Percentiles rank a stretch among this genome's conserved stretches.
Evolutionary conservation across 2,113 vertebrate species (phyloP).

Genomic region (Tragelaphus scriptus): DNA sequence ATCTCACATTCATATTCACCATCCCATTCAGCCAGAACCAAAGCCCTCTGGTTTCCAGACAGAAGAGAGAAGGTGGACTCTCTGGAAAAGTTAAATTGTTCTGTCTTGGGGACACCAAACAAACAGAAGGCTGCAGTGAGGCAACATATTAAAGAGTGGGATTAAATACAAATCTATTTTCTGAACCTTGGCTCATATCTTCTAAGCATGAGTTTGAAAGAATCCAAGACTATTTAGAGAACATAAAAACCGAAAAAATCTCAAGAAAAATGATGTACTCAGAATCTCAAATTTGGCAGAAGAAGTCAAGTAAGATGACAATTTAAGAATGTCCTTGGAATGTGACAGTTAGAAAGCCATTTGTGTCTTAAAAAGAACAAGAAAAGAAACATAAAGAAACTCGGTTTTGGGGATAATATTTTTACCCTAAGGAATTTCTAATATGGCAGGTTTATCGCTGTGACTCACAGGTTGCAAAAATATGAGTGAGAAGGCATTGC

Average conservation of each 20-base stretch:
- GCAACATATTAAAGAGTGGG: neutral
- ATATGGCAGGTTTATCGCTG: neutral
- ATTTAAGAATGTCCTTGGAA: conserved; percentile 45
- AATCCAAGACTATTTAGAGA: conserved; percentile 49
- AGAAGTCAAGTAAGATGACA: conserved; percentile 42
- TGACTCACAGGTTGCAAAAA: conserved; percentile 25
- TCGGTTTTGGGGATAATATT: neutral
- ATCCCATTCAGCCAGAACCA: neutral
- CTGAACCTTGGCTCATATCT: conserved; percentile 24
- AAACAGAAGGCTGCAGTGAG: neutral
- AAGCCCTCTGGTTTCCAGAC: neutral
- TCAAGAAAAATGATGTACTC: conserved; percentile 3
- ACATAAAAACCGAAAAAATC: conserved; percentile 7
- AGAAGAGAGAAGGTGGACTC: neutral
- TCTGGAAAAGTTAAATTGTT: neutral
- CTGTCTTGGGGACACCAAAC: neutral
- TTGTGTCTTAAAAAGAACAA: conserved; percentile 27
- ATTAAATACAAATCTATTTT: conserved; percentile 33
- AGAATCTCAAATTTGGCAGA: conserved; percentile 37
- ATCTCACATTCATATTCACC: neutral
- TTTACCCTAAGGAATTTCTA: conserved; percentile 24
- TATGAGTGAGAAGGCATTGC: neutral
- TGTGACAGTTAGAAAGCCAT: conserved; percentile 38
- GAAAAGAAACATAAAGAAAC: conserved; percentile 25
- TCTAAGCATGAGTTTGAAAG: conserved; percentile 16